A percentile compares a stretch with the other conserved stretches of the same genome.
phyloP scores from a whole-genome alignment of 1,140 invertebrate species.

The Neodiprion virginianus region DNA sequence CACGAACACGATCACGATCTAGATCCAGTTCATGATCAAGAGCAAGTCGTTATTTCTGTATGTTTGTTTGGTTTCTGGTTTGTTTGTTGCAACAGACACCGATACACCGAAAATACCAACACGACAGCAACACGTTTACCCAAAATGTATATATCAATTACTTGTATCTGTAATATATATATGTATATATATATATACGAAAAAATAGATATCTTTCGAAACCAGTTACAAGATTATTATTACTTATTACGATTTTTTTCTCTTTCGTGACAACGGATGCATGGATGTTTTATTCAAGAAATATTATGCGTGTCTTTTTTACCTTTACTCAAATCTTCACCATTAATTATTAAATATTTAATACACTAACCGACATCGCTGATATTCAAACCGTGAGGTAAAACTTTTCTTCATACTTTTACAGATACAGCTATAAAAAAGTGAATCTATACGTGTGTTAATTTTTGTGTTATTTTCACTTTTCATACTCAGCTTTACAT shows the following conservation, averaged over 20 bases:
- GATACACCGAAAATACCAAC: conserved; percentile 57
- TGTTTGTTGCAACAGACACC: conserved; percentile 40
- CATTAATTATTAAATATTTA: conserved; percentile 14
- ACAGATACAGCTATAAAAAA: too few species aligned
- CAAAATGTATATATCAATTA: conserved; percentile 35
- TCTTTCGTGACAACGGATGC: neutral
- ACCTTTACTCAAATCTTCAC: conserved; percentile 14
- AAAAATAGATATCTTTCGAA: too few species aligned
- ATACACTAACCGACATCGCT: neutral
- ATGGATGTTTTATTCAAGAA: neutral
- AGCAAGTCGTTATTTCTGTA: conserved; percentile 8
- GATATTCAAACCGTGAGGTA: too few species aligned
- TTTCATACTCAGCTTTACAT: too few species aligned
- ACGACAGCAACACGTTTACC: conserved; percentile 53
- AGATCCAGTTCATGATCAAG: conserved; percentile 13
- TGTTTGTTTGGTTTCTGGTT: conserved; percentile 25
- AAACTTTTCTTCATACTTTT: too few species aligned
- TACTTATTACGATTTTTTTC: neutral
- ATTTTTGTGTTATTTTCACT: too few species aligned
- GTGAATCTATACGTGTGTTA: too few species aligned
- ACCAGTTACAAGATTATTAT: too few species aligned
- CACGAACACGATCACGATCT: too few species aligned
- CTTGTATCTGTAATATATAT: neutral
- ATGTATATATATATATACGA: neutral
- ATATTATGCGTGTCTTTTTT: conserved; percentile 21